Base-by-base conservation (phyloP, 2,888 invertebrate species). In the Atrina japonica region DNA sequence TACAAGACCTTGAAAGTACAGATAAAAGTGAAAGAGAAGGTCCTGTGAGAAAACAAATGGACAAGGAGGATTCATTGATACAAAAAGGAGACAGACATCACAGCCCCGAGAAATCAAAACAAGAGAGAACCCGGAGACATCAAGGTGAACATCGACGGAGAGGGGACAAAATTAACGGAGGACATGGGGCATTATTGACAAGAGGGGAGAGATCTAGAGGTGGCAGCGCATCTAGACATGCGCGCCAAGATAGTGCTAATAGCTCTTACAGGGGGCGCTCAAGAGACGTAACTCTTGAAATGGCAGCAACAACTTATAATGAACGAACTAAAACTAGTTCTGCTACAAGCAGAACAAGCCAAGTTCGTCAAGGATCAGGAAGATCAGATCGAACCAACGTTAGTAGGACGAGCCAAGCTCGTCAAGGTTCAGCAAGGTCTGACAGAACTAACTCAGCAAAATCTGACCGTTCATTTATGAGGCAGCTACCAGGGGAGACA, bases 231-330 rank as follows among this genome's bases (percentile, higher is more conserved):
- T 47, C 21, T 14, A 25, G 41, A 7, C 27, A 35, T 27, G 23
- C 9, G 3, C 21, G 70, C 16, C 59, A 60, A 30, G 59, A 49
- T 6, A 64, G 59, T 53, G 71, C 40, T 18, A 56, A 29, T 35
- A 63, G 66, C 18, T 21, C 52, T 21, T 56, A 56, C 16, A 50
- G 75, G 45, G 75, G 78, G 1, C 56, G 76, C 29, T 64, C 70
- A 60, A 59, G 76, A 21, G 78, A 80, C 27, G 76, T 76, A 1
- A 77, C 75, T 41, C 64, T 81, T 11, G 81, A 80, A 66, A 77
- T 81, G 81, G 77, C 76, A 18, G 77, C 79, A 29, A 78, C 74
- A 60, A 75, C 74, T 53, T 78, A 79, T 67, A 78, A 78, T 25
- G 77, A 80, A 50, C 43, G 60, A 50, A n/a, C 60, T 14, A 59